Evolutionary conservation across 2,797 vertebrate genomes (phyloP), one percentile per base, ranked within the genome.

Genomic region (Spheniscus humboldti): DNA sequence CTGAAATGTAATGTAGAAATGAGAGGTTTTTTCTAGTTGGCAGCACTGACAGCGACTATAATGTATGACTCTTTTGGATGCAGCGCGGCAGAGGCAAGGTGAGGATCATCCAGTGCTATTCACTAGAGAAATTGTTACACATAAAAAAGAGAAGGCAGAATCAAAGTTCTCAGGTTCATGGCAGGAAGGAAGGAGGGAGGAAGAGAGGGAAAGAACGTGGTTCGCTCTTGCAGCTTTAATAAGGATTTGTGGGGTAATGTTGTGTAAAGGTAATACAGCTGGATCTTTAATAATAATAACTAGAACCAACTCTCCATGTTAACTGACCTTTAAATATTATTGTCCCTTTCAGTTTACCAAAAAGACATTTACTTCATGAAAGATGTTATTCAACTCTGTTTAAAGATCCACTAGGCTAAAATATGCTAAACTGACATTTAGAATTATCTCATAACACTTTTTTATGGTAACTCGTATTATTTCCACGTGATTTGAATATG

Each of bases 341-440:
- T 98, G 95, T 96, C 94, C 93, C 90, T 97, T 97, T 97, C 93
- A 96, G 96, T 98, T 97, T 96, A 97, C 95, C 96, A 96, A 97
- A 98, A 96, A 96, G 84, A 95, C 97, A 97, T 97, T 97, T 96
- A 91, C 95, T 96, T 97, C 95, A 68, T 95, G 94, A 97, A 97
- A 97, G 95, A 96, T 93, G 80, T 96, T 97, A 95, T 94, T 97
- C 96, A 95, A 92, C 90, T 96, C 96, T 92, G 62, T 93, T 97
- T 97, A 94, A 96, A 97, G 96, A 98, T 97, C 93, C 96, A 96
- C 53, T 92, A 95, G 94, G 84, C 94, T 97, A 95, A 98, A 97
- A 97, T 98, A 98, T 96, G 97, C 93, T 97, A 98, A 98, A 97
- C 59, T 98, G 98, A 98, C 98, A 98, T 98, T 98, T 98, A 97